Base-by-base conservation (phyloP, 2,113 vertebrate genomes). In the Trachemys scripta region DNA sequence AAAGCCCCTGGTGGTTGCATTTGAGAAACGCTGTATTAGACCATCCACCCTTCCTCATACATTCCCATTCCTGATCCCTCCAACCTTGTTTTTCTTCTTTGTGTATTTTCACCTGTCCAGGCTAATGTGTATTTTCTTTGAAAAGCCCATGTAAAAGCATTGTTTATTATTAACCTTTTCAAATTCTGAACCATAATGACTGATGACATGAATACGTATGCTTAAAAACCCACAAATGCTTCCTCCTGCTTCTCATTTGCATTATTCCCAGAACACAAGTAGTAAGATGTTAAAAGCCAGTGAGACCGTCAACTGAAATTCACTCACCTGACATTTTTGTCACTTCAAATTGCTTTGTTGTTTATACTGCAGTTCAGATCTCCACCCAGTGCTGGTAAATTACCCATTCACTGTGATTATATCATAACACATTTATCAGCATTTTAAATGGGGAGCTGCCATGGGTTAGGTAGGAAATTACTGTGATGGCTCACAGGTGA, bases 351-450 rank as follows among this genome's bases (percentile, higher is more conserved):
- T 95, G 94, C 94, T 97, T 95, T 93, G 87, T 97, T 94, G 90
- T 97, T 98, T 97, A 97, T 94, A 81, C 91, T 89, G 45, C 6
- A 22, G 65, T 78, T 97, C 94, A 95, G 95, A 56, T 97, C 93
- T 97, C 94, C 95, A 83, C 31, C 80, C 82, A 79, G 72, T 94
- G 47, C 95, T 96, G 82, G 89, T 97, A 98, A 98, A 98, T 98
- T 98, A 95, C 89, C 92, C 92, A 93, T 85, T 97, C 94, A 89
- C 84, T 93, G 88, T 95, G 93, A 97, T 92, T 90, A 93, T 95
- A 97, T 97, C 90, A 93, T 96, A 97, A 97, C 94, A 96, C 84
- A 94, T 97, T 97, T 97, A 96, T 96, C 96, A 96, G 59, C 87
- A 85, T 96, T 98, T 98, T 97, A 96, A 97, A 96, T 96, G 89